phyloP scores from a whole-genome alignment of 2,888 invertebrate species.

The Aplocera efformata region DNA sequence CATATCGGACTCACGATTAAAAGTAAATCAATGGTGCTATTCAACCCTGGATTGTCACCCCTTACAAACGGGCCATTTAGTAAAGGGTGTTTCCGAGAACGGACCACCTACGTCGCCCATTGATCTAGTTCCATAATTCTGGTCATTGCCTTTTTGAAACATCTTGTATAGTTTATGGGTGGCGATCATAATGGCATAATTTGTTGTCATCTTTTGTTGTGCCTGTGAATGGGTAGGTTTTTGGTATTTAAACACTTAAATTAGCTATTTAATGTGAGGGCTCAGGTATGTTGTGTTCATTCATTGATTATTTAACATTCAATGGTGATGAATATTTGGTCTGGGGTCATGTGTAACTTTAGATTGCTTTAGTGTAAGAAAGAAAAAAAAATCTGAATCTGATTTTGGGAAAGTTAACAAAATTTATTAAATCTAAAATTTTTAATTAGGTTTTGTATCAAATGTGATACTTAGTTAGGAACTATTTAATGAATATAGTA shows the following conservation, averaged over 20 bases:
- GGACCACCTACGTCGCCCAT: slow-evolving; percentile 68
- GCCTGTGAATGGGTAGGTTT: slow-evolving; percentile 8
- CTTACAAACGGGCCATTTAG: slow-evolving; percentile 45
- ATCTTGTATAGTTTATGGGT: slow-evolving; percentile 37
- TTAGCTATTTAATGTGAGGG: neutral
- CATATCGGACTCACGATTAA: slow-evolving; percentile 68
- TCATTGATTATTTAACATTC: no score
- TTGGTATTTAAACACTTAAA: slow-evolving; percentile 1
- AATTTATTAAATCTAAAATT: no score
- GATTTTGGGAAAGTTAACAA: no score
- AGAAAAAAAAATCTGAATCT: no score
- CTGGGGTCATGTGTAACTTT: no score
- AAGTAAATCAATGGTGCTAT: slow-evolving; percentile 67
- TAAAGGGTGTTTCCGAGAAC: slow-evolving; percentile 67
- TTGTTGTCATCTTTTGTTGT: slow-evolving; percentile 54
- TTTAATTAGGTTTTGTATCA: no score
- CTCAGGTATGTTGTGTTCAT: no score
- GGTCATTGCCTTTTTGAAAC: slow-evolving; percentile 49
- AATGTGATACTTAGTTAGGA: no score
- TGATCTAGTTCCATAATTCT: slow-evolving; percentile 57
- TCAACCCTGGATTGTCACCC: slow-evolving; percentile 58
- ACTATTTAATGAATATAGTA: no score
- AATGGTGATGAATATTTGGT: no score
- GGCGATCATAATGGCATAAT: slow-evolving; percentile 59
- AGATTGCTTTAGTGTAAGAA: no score